Conservation (phyloP, 2,888 invertebrate species). For the Rotaria socialis region DNA sequence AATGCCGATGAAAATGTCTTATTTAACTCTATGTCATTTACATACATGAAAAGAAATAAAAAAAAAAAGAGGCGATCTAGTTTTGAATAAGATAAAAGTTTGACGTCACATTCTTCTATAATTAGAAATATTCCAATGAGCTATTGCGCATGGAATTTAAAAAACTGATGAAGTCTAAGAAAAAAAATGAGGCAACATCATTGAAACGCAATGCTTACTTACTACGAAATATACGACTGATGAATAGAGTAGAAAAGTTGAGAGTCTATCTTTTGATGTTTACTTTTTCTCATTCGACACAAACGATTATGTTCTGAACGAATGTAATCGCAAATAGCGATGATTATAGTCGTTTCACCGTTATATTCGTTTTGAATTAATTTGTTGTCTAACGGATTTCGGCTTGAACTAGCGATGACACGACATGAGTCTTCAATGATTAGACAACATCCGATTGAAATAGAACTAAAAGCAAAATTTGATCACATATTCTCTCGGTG, state of each 20-base stretch:
- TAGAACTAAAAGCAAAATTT: background rate
- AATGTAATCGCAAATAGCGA: background rate
- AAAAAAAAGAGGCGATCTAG: background rate
- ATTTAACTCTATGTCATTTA: too few relatives aligned
- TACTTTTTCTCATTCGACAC: background rate
- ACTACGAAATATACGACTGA: background rate
- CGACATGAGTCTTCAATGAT: background rate
- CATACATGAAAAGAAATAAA: background rate
- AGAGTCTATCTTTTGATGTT: background rate
- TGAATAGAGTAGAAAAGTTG: background rate
- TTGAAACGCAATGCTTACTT: background rate
- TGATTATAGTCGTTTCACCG: conserved; percentile 5
- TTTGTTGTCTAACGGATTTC: conserved; percentile 26
- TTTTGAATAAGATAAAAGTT: background rate
- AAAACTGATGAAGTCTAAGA: background rate
- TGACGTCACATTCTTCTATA: background rate
- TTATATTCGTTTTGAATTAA: background rate
- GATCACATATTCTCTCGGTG: too few relatives aligned
- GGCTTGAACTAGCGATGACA: background rate
- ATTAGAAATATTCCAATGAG: background rate
- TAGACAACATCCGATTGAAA: background rate
- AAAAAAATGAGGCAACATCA: background rate
- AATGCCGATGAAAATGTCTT: too few relatives aligned
- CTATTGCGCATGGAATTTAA: background rate
- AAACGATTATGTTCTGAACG: background rate